A percentile compares a stretch with the other conserved stretches of the same genome.
These are phyloP conservation scores for Belonocnema kinseyi DNA, from an alignment of 1,140 invertebrate species.

Conservation along the genomic window DNA sequence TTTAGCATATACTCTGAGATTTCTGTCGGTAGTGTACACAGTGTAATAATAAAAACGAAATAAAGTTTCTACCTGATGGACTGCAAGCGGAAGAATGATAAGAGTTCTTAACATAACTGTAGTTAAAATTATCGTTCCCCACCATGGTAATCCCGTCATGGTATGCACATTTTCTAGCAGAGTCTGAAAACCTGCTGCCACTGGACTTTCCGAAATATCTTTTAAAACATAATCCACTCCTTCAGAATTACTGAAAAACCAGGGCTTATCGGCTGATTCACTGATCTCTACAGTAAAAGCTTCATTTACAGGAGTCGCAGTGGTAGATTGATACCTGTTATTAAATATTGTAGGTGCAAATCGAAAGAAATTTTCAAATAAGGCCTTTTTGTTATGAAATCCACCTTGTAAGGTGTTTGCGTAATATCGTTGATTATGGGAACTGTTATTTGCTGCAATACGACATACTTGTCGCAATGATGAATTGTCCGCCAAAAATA, in stretches of 20 bases:
- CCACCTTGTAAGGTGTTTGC: neutral
- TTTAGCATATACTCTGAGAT: too few relatives aligned
- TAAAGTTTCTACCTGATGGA: neutral
- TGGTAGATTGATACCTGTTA: neutral
- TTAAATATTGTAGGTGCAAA: neutral
- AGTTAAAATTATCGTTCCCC: conserved; percentile 1
- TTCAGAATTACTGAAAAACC: neutral
- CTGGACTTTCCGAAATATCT: neutral
- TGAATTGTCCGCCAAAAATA: too few relatives aligned
- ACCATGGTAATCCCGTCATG: neutral
- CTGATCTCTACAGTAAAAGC: neutral
- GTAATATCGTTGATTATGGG: too few relatives aligned
- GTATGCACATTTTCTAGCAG: neutral
- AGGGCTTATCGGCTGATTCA: neutral
- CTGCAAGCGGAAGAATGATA: neutral
- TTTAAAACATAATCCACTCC: neutral
- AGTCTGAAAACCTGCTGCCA: neutral
- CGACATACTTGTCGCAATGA: too few relatives aligned
- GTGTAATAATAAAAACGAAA: too few relatives aligned
- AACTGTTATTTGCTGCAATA: too few relatives aligned
- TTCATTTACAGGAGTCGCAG: neutral
- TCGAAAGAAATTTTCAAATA: neutral
- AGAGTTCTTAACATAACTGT: neutral
- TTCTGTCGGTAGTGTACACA: too few relatives aligned
- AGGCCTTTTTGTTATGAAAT: neutral